phyloP scores from a whole-genome alignment of 1,140 invertebrate genomes.

The Aricia agestis region DNA sequence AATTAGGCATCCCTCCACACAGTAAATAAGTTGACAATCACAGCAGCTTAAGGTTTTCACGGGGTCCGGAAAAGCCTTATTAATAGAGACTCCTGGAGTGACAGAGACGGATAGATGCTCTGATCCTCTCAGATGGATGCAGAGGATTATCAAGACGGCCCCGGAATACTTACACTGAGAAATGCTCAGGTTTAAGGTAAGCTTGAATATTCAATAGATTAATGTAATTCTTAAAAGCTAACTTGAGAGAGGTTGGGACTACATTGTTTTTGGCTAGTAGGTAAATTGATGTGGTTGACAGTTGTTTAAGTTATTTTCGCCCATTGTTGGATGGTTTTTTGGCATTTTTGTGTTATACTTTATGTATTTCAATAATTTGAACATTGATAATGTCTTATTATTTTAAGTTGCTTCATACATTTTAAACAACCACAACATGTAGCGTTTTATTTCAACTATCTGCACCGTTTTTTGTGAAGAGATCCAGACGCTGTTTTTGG shows the following conservation, averaged over 20 bases:
- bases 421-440: no score
- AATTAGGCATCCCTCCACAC: constrained; percentile 20
- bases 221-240: background rate
- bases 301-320: no score
- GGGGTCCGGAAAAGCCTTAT: constrained; percentile 61
- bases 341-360: no score
- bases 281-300: no score
- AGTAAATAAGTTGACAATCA: constrained; percentile 55
- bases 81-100: constrained; percentile 58
- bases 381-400: no score
- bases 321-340: no score
- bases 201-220: constrained; percentile 20
- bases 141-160: constrained; percentile 38
- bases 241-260: background rate
- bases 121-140: constrained; percentile 50
- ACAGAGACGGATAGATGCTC: constrained; percentile 50
- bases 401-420: no score
- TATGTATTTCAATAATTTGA: no score
- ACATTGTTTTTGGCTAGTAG: no score
- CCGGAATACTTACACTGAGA: constrained; percentile 25
- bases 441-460: no score
- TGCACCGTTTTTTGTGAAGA: no score
- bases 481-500: no score
- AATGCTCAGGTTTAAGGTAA: constrained; percentile 15
- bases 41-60: constrained; percentile 32